Evolutionary conservation across 2,888 invertebrate genomes (phyloP), one percentile per base, ranked within the genome.

Genomic region (Trisateles emortualis): DNA sequence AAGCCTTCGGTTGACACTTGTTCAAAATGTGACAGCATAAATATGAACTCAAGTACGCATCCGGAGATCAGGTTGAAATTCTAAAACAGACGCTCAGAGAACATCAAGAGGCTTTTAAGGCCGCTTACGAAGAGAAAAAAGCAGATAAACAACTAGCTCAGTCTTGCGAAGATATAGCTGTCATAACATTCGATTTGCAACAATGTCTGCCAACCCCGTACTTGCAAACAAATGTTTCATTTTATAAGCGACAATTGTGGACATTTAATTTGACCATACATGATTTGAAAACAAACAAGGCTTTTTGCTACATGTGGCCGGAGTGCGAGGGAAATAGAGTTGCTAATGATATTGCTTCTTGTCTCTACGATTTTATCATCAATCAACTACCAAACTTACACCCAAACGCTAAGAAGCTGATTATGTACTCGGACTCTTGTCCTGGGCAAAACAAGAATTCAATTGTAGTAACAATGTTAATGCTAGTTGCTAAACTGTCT

Each of bases 341-440:
- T 38, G 69, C 68, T 2, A 74, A 75, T 46, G 52, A 75, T 43
- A 71, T 75, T 38, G 69, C 67, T 19, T 65, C 68, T 42, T 71
- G 70, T 58, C 35, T 73, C 29, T 64, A 48, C 42, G 46, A 64
- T 42, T 57, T 66, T 53, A 52, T 52, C 41, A 52, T 41, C 26
- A 52, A 52, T 45, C 45, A 52, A 52, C 39, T 47, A 32, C 51
- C 44, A 39, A 29, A 50, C 33, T 52, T 33, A 48, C 38, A 32
- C 36, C 33, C 33, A 33, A 49, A 30, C 45, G 36, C 50, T 40
- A 26, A 36, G 40, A 52, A 44, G 39, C 26, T 32, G 49, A 65
- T 54, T 49, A 48, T 30, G 35, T 40, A 40, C 41, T 41, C 41
- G 49, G 53, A 46, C 35, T 36, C 59, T 70, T 36, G 59, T 65